Evolutionary conservation across 1,140 invertebrate species (phyloP), one percentile per base, ranked within the genome.

Genomic region (Notospermus geniculatus): DNA sequence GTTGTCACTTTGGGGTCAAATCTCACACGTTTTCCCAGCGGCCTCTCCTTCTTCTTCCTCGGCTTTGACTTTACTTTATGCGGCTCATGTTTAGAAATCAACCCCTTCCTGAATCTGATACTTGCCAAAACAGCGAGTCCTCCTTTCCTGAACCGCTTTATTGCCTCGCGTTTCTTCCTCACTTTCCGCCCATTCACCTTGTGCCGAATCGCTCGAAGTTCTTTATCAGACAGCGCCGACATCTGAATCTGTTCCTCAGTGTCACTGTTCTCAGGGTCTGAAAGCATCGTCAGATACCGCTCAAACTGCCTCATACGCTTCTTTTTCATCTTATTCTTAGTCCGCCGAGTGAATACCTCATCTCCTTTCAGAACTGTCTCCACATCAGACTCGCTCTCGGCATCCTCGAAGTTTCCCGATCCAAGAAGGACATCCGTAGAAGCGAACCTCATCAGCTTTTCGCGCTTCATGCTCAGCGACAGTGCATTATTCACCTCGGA

Each of bases 251-350:
- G 46, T 5, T 50, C 46, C 46, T 50, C 46, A 23, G 46, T 50
- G 5, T 50, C 46, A 19, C 19, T 23, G n/a, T 27, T 23, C 19
- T 50, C 46, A 27, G 46, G 46, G n/a, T 50, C 46, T 5, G 46
- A 50, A 50, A 50, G n/a, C 46, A 27, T 50, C n/a, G 46, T 23
- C 25, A 50, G 46, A 27, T 50, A 50, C 19, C 46, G 5, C 46
- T 50, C 46, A 27, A 50, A 27, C n/a, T 50, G 46, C 46, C 25
- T 50, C 46, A 50, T 19, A 23, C 46, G 46, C n/a, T 50, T 50
- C 46, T 50, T 50, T 50, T 27, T 19, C 46, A 27, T 50, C 9
- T 27, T 19, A n/a, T 50, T 50, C 25, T 50, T 50, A 5, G 46
- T 50, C 25, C 46, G n/a, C n/a, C 46, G 5, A 9, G n/a, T 27